Conservation (phyloP, 1,140 invertebrate genomes). For the Drosophila orena region DNA sequence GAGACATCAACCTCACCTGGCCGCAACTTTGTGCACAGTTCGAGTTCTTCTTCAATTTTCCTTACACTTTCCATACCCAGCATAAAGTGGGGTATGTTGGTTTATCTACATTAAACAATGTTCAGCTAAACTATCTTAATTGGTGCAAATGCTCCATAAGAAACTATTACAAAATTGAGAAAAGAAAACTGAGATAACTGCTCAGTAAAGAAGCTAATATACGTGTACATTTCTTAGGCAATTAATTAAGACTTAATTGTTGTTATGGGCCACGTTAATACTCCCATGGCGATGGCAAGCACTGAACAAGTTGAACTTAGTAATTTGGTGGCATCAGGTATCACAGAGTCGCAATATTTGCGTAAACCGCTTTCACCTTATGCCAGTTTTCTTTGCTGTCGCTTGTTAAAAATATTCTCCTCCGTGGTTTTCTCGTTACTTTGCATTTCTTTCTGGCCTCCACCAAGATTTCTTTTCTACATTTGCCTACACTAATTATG, state of each 20-base stretch:
- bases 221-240: no score
- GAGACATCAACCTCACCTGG: constrained; percentile 53
- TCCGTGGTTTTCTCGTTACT: constrained; percentile 27
- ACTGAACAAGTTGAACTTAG: not conserved
- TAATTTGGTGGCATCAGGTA: not conserved
- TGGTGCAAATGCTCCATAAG: no score
- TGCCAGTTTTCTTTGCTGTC: constrained; percentile 1
- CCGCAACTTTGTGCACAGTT: constrained; percentile 63
- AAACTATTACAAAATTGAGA: no score
- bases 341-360: constrained; percentile 22
- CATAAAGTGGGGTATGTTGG: not conserved
- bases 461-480: constrained; percentile 74
- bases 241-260: no score
- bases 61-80: constrained; percentile 2
- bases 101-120: no score
- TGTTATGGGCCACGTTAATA: no score
- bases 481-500: constrained; percentile 82
- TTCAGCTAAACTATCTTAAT: no score
- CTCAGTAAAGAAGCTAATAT: no score
- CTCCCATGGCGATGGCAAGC: no score
- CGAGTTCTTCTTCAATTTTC: constrained; percentile 34
- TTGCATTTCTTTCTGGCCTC: constrained; percentile 15
- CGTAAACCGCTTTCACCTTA: not conserved
- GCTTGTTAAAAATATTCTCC: constrained; percentile 8
- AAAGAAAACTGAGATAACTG: no score